Percentiles rank a stretch among this genome's conserved stretches.
Conservation (phyloP, 2,113 vertebrate genomes). For the Odobenus rosmarus region DNA sequence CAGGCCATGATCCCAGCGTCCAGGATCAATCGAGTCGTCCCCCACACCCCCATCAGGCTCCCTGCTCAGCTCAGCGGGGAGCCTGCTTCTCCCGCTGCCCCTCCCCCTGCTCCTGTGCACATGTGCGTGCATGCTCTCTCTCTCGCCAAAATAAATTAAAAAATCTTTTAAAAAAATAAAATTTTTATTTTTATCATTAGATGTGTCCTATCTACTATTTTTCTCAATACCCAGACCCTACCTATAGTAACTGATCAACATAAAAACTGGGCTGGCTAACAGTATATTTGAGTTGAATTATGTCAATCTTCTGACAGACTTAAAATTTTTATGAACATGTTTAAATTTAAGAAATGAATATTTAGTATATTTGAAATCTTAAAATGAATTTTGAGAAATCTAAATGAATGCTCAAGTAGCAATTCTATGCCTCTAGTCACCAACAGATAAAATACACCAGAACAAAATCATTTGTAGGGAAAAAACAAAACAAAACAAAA, state of each 20-base stretch:
- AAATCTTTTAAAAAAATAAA: neutral
- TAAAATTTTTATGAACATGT: slow-evolving; percentile 1
- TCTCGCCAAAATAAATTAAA: too few species aligned
- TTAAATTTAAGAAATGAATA: neutral
- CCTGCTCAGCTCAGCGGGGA: too few species aligned
- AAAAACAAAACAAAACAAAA: neutral
- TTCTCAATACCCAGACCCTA: neutral
- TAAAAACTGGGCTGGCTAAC: neutral
- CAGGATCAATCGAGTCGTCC: too few species aligned
- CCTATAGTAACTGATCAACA: neutral
- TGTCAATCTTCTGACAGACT: slow-evolving; percentile 6
- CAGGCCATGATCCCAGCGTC: too few species aligned
- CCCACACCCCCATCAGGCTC: too few species aligned
- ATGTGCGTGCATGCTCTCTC: too few species aligned
- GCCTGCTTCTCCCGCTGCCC: too few species aligned
- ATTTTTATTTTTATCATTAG: neutral
- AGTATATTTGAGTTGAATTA: neutral
- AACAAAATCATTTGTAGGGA: neutral
- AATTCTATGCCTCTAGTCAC: neutral
- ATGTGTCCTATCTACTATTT: neutral
- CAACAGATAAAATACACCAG: neutral
- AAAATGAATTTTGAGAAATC: slow-evolving; percentile 51
- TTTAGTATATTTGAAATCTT: slow-evolving; percentile 5
- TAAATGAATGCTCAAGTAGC: neutral
- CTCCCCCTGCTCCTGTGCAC: too few species aligned